Evolutionary conservation across 2,888 invertebrate genomes (phyloP), one percentile per base, ranked within the genome.

Genomic region (Hybos culiciformis): DNA sequence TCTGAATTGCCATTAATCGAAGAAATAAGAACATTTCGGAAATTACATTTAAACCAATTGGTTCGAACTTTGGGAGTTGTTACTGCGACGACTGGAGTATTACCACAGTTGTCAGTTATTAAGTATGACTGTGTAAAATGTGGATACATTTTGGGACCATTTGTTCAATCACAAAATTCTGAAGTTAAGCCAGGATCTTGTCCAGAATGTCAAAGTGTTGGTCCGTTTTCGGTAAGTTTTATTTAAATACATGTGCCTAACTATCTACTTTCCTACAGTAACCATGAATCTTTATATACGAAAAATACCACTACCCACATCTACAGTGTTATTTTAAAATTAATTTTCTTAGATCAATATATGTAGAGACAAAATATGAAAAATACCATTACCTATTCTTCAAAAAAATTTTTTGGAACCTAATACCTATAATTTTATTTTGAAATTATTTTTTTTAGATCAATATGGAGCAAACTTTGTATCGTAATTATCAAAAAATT

Each of bases 381-480:
- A n/a, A n/a, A n/a, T n/a, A n/a, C n/a, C n/a, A n/a, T n/a, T n/a
- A n/a, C n/a, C 39, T 36, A 17, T 36, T 26, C 29, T 21, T 38
- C 15, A 19, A 9, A 11, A n/a, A 12, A 2, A 12, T 31, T 7
- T 15, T 34, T 5, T 14, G 14, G 5, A 17, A 3, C 11, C n/a
- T 20, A 24, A 41, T 29, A n/a, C n/a, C n/a, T n/a, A n/a, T n/a
- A 6, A 12, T n/a, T 29, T 29, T 4, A 5, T 12, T 12, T 5
- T 29, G 2, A n/a, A 2, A n/a, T n/a, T 48, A 34, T 44, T 23
- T 21, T 47, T 58, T 63, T 3, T 67, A 92, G 80, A 83, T 98
- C 20, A 99, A 98, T 63, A 96, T 97, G 91, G 97, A 97, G 61
- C 83, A 96, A 81, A 99, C 98, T 0, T 67, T 98, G 6, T 98